Conservation (phyloP, 2,797 vertebrate species). For the Melanotaenia maccullochi region DNA sequence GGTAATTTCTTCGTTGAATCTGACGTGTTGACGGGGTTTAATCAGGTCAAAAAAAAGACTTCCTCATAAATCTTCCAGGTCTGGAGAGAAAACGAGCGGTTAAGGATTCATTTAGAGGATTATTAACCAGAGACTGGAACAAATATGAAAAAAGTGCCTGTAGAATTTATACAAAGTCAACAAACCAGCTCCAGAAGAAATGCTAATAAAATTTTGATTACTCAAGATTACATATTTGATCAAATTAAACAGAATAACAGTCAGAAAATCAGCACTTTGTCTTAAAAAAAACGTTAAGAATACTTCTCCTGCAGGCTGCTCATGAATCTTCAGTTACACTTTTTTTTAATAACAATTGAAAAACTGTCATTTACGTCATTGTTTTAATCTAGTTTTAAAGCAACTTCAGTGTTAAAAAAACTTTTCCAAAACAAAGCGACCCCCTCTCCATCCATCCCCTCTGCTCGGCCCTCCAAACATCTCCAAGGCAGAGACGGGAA, state of each 20-base stretch:
- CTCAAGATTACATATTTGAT: not conserved
- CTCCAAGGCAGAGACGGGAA: not conserved
- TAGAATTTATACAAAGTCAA: not conserved
- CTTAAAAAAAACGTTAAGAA: not conserved
- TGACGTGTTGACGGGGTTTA: not conserved
- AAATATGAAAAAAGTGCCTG: not conserved
- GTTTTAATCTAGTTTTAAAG: not conserved
- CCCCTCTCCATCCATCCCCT: conserved; percentile 1
- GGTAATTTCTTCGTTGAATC: not conserved
- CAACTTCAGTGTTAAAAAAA: not conserved
- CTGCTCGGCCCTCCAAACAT: conserved; percentile 15
- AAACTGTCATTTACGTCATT: not conserved
- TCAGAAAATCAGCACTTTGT: not conserved
- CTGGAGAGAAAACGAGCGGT: no score
- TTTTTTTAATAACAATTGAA: not conserved
- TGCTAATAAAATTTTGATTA: not conserved
- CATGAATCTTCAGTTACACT: not conserved
- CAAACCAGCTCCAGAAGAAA: conserved; percentile 3
- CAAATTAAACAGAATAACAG: not conserved
- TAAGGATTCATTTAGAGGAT: not conserved
- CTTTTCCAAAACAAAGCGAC: conserved; percentile 23
- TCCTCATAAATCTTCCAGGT: not conserved
- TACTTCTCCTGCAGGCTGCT: not conserved
- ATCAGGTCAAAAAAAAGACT: not conserved
- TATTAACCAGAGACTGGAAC: not conserved